Evolutionary conservation across 2,797 vertebrate genomes (phyloP), one percentile per base, ranked within the genome.

Genomic region (Hybognathus amarus): DNA sequence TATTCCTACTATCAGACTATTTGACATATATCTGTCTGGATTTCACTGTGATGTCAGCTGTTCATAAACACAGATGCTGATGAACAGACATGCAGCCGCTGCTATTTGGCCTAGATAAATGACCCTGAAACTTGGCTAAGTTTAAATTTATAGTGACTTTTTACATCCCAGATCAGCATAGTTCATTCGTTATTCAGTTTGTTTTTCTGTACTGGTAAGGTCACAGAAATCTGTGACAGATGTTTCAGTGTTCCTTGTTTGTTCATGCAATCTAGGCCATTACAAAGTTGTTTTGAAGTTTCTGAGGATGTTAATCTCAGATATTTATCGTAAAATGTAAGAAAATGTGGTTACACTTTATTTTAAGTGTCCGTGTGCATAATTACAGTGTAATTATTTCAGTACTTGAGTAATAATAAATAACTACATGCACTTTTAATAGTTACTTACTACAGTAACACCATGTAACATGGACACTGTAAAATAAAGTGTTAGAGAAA

Each of bases 191-290:
- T 38, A 75, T 75, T 56, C 71, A 10, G 71, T 56, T 56, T 75
- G 50, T 75, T 75, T 75, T 75, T 36, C 71, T 56, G 20, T 56
- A n/a, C 33, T 10, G 11, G 20, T 38, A 54, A 63, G 50, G 36
- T 70, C 50, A 13, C 45, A 56, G 22, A 52, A 66, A 78, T 76
- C 68, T 71, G 50, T 74, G 71, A n/a, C 50, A 38, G 50, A 56
- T 74, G 50, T 22, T 9, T 74, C 30, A 2, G 50, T 74, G 71
- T 56, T 9, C 30, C 20, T 9, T 54, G 30, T 74, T 36, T 6
- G n/a, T n/a, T 36, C 30, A 74, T 54, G 30, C 20, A n/a, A 13
- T 74, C 3, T 56, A 54, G 50, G 71, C n/a, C 50, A 73, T 52
- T 52, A 20, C 45, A 22, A 52, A 13, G 27, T 52, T 36, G 27